A percentile compares a stretch with the other conserved stretches of the same genome.
Evolutionary conservation across 2,888 invertebrate genomes (phyloP).

Genomic region (Resseliella maxima): DNA sequence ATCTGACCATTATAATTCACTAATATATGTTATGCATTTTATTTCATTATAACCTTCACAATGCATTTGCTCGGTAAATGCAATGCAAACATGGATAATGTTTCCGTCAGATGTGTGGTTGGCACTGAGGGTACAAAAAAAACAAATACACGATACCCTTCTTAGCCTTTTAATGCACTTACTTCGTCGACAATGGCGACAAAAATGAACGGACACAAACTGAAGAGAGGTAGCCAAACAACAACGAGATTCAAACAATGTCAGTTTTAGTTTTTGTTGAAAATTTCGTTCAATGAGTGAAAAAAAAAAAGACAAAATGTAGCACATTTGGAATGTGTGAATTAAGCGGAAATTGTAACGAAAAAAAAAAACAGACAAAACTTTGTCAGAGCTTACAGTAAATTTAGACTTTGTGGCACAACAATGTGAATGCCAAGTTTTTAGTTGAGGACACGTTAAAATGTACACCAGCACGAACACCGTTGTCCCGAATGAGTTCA

Average conservation of each 20-base stretch:
- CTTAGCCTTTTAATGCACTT: conserved; percentile 14
- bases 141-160: background rate
- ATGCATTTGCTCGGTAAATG: background rate
- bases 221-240: background rate
- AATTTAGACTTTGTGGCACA: background rate
- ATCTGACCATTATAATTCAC: conserved; percentile 45
- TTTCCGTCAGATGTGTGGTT: background rate
- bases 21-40: conserved; percentile 20
- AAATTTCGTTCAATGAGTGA: background rate
- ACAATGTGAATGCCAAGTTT: background rate
- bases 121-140: too few species aligned
- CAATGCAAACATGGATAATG: conserved; percentile 1
- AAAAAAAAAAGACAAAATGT: conserved; percentile 2
- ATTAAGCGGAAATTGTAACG: background rate
- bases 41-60: conserved; percentile 28
- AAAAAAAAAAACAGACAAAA: background rate
- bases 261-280: background rate
- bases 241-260: background rate
- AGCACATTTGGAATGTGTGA: background rate
- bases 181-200: background rate
- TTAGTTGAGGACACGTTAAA: background rate
- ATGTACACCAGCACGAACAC: background rate
- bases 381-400: background rate
- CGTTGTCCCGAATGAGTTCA: background rate
- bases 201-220: background rate